Evolutionary conservation across 2,888 invertebrate genomes (phyloP), one percentile per base, ranked within the genome.

Genomic region (Drosophila flavopinicola): DNA sequence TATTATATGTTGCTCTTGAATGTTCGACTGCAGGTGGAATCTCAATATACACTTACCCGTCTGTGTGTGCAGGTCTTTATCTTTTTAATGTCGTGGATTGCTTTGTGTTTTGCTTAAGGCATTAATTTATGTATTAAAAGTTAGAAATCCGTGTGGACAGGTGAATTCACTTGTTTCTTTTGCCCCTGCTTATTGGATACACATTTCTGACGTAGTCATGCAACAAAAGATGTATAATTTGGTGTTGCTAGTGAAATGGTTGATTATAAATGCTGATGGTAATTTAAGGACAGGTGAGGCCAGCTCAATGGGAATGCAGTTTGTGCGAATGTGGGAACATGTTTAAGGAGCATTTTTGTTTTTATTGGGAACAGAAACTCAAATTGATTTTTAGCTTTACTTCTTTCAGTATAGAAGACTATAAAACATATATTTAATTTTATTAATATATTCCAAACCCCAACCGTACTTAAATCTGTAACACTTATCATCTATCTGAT

Each of bases 141-240:
- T 86, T 85, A 88, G 86, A 88, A 85, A 84, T 84, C 87, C 87
- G 76, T 75, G 85, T 80, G 79, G 85, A 86, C 88, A 85, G 85
- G 86, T 87, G 86, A 84, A 74, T 74, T 69, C 67, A 39, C 33
- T n/a, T n/a, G n/a, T n/a, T n/a, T n/a, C n/a, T 32, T 23, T 32
- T 23, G 38, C 30, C 47, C 45, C 47, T 57, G 2, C 20, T 11
- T 53, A 41, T 39, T 52, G 41, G 11, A 53, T 48, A 41, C 41
- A 10, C 15, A 47, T 37, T 15, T 51, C 11, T 25, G 25, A 41
- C 24, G 33, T 35, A 61, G 30, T 60, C 42, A 60, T 15, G 45
- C 52, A 23, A 33, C 51, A 56, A 3, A 30, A 20, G 48, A 61
- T 57, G 30, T 57, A 68, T 71, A 74, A 67, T 75, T 75, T 75